Conservation (phyloP, 2,113 vertebrate species). For the Parotia lawesii region DNA sequence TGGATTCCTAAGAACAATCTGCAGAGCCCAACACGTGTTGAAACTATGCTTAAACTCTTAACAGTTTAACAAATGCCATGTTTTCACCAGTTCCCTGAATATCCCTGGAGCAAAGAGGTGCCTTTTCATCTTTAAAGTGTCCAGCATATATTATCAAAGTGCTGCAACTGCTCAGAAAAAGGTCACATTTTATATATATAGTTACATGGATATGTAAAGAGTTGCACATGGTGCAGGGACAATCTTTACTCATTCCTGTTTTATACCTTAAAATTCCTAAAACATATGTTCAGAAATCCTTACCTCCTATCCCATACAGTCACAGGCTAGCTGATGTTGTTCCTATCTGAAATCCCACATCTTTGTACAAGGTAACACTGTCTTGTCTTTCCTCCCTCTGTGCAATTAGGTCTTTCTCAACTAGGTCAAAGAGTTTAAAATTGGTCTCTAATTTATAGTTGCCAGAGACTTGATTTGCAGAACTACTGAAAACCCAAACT, state of each 20-base stretch:
- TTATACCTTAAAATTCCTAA: neutral
- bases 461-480: neutral
- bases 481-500: neutral
- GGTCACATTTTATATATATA: neutral
- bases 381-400: neutral
- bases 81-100: neutral
- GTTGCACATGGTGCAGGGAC: neutral
- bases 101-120: neutral
- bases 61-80: neutral
- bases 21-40: neutral
- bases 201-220: neutral
- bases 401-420: neutral
- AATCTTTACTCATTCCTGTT: neutral
- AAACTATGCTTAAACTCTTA: neutral
- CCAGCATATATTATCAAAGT: neutral
- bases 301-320: neutral
- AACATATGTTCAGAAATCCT: neutral
- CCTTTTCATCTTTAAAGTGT: neutral
- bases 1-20: neutral
- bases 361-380: neutral
- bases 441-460: neutral
- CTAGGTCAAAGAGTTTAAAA: neutral
- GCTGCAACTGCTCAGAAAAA: neutral
- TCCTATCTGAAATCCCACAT: neutral
- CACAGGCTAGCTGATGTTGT: neutral